These are phyloP conservation scores for Phenganax subtilis DNA, from an alignment of 92 coral and sea anemone genomes.

Conservation along the genomic window DNA sequence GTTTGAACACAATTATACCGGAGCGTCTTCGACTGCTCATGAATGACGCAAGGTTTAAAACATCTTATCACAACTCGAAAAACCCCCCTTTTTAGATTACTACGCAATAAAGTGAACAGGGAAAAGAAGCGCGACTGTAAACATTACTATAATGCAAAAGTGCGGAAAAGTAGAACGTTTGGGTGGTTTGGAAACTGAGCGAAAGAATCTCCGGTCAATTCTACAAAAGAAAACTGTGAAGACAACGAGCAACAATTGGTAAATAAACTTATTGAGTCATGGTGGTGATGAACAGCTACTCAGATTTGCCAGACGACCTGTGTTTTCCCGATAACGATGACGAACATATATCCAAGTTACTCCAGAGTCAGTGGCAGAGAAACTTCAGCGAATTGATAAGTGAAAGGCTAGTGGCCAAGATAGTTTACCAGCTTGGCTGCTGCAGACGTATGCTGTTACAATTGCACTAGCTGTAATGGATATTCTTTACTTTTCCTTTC, in stretches of 20 bases:
- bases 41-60: conserved; percentile 31
- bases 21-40: conserved; percentile 40
- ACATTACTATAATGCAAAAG: conserved; percentile 37
- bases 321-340: neutral
- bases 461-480: conserved; percentile 4
- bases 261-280: neutral
- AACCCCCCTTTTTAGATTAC: conserved; percentile 24
- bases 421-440: conserved; percentile 3
- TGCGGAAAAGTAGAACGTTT: conserved; percentile 22
- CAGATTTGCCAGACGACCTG: neutral
- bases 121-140: conserved; percentile 46
- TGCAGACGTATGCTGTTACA: neutral
- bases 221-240: neutral
- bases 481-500: conserved; percentile 28
- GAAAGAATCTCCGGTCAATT: conserved; percentile 2
- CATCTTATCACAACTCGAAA: conserved; percentile 37
- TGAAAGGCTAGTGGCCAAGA: conserved; percentile 5
- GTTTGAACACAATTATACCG: conserved; percentile 57
- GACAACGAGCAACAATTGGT: neutral
- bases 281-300: neutral
- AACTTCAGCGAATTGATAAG: conserved; percentile 6
- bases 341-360: conserved; percentile 6
- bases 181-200: neutral
- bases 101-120: conserved; percentile 41
- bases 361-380: neutral